phyloP scores from a whole-genome alignment of 2,113 vertebrate genomes.

The Vulpes lagopus region DNA sequence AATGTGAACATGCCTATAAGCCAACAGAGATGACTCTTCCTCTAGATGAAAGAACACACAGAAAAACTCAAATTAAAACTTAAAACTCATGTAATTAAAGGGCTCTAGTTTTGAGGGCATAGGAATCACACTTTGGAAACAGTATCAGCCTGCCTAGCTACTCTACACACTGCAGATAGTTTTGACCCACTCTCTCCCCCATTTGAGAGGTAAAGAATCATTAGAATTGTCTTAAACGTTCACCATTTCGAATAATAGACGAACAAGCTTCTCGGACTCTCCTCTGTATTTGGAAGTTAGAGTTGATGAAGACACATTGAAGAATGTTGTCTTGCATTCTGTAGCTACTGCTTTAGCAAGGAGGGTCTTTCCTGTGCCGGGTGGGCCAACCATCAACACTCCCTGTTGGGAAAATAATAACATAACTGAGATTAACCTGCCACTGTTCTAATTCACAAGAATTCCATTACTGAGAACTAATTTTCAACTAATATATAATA shows the following conservation, averaged over 20 bases:
- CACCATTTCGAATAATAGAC: constrained; percentile 99
- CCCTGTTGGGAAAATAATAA: constrained; percentile 88
- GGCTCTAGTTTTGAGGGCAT: not conserved
- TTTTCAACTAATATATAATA: constrained; percentile 42
- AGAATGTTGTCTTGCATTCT: constrained; percentile 99
- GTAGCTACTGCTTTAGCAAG: constrained; percentile 98
- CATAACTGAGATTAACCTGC: not conserved
- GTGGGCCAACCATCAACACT: constrained; percentile 98
- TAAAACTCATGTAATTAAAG: not conserved
- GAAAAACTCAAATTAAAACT: not conserved
- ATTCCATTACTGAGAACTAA: constrained; percentile 5
- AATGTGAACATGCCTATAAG: not conserved
- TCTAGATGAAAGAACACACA: not conserved
- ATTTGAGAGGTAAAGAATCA: not conserved
- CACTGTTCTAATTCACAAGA: not conserved
- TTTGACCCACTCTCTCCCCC: constrained; percentile 53
- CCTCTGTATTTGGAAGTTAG: constrained; percentile 99
- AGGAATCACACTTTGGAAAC: not conserved
- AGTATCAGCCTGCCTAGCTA: not conserved
- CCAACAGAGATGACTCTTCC: not conserved
- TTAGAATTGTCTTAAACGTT: constrained; percentile 68
- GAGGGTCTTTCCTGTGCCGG: constrained; percentile 97
- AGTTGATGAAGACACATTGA: constrained; percentile 98
- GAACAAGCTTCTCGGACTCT: constrained; percentile 98
- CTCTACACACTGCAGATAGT: not conserved